Evolutionary conservation across 2,113 vertebrate genomes (phyloP).

Genomic region (Platanista minor): DNA sequence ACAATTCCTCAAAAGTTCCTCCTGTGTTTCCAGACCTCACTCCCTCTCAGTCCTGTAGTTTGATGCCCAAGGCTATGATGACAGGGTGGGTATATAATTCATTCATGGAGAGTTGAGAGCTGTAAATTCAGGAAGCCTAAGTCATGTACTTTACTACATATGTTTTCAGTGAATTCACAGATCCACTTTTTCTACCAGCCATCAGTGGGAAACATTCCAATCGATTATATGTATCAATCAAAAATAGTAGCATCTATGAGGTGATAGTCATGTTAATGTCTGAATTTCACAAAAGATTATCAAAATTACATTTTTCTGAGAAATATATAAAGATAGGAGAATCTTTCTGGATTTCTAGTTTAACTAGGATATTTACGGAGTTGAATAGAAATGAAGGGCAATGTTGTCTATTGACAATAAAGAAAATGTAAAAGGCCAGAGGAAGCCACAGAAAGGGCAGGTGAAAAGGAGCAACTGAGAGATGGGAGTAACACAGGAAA

Average conservation of each 20-base stretch:
- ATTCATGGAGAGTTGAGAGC: background rate
- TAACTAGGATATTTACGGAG: background rate
- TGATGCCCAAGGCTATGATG: background rate
- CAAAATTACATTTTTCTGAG: conserved; percentile 9
- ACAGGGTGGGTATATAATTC: background rate
- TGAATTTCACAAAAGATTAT: background rate
- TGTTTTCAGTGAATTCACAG: background rate
- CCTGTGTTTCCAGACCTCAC: background rate
- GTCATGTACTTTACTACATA: background rate
- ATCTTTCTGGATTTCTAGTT: conserved; percentile 10
- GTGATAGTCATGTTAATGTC: background rate
- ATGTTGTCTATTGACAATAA: background rate
- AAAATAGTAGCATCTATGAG: background rate
- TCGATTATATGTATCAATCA: background rate
- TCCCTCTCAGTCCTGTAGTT: background rate
- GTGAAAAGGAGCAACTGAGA: background rate
- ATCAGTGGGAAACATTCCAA: background rate
- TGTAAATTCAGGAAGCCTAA: background rate
- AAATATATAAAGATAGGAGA: background rate
- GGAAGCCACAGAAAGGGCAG: background rate
- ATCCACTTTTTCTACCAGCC: background rate
- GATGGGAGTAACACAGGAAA: background rate
- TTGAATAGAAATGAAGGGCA: background rate
- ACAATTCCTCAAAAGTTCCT: background rate
- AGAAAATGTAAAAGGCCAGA: background rate